Evolutionary conservation across 2,888 invertebrate species (phyloP), one percentile per base, ranked within the genome.

Genomic region (Philaethria dido): DNA sequence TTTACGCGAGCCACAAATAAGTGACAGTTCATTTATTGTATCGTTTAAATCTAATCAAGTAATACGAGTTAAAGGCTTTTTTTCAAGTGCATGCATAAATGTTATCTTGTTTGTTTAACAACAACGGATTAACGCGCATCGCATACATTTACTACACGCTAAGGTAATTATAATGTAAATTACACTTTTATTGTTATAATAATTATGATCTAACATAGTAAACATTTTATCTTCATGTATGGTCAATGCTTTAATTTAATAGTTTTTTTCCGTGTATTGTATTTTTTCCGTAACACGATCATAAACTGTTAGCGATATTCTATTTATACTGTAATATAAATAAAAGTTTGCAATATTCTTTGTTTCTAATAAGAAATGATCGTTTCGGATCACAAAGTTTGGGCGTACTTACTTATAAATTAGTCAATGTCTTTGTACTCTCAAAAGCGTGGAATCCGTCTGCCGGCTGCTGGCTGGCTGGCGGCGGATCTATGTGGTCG

Each of bases 61-160:
- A 6, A 33, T 8, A 1, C 8, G 33, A 33, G 33, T 9, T n/a
- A 33, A 33, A 33, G 9, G 3, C 33, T 9, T 33, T 33, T 33
- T 33, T 33, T 39, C 39, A 39, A 39, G 39, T 39, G 39, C 13
- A 39, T 13, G 11, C 2, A 39, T 13, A 9, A 25, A n/a, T 50
- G 25, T 25, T 50, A 8, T 14, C 22, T 25, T n/a, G 22, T 50
- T 50, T 50, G 25, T 50, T 25, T 50, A 50, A 50, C n/a, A n/a
- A 50, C 50, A 50, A 50, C 22, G 25, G 48, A 25, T 50, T 50
- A 48, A 48, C 14, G 48, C 39, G 39, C 11, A 39, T 39, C 13
- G 6, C 13, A 9, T 29, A 6, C 9, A 6, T 39, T 13, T 13
- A 39, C 33, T 33, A 8, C 9, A 33, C 9, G 6, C 29, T 29